phyloP scores from a whole-genome alignment of 35 echinoderm and acorn worm species.

The Nesometra sesokonis region DNA sequence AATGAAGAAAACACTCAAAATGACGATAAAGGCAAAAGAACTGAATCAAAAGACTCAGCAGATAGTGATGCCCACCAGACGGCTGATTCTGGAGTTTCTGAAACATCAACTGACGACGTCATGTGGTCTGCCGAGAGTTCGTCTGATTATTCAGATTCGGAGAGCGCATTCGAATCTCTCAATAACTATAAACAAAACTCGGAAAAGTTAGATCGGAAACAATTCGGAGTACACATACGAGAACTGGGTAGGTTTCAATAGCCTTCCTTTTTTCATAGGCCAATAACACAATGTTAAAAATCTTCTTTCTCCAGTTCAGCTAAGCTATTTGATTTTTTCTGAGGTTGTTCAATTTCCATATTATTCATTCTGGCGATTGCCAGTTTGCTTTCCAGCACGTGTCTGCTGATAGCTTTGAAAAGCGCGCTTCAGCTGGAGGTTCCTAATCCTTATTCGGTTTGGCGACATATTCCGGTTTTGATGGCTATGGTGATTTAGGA shows the following conservation, averaged over 20 bases:
- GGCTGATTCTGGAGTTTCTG: not conserved
- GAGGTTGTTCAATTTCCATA: too few species aligned
- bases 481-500: too few species aligned
- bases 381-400: too few species aligned
- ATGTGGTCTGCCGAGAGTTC: not conserved
- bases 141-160: not conserved
- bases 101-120: not conserved
- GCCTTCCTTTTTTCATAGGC: too few species aligned
- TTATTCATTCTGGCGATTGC: too few species aligned
- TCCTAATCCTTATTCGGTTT: too few species aligned
- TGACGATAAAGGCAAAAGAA: not conserved
- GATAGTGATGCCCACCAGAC: not conserved
- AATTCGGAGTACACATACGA: constrained; percentile 75
- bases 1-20: not conserved
- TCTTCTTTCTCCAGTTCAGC: too few species aligned
- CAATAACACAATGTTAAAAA: too few species aligned
- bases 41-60: not conserved
- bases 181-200: not conserved
- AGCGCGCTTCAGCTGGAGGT: too few species aligned
- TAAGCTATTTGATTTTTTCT: too few species aligned
- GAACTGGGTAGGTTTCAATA: constrained; percentile 60
- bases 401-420: too few species aligned
- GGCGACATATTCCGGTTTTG: too few species aligned
- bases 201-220: constrained; percentile 49
- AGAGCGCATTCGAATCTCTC: not conserved